A percentile compares a stretch with the other conserved stretches of the same genome.
Evolutionary conservation across 2,888 invertebrate species (phyloP).

Genomic region (Eudasyphora cyanicolor): DNA sequence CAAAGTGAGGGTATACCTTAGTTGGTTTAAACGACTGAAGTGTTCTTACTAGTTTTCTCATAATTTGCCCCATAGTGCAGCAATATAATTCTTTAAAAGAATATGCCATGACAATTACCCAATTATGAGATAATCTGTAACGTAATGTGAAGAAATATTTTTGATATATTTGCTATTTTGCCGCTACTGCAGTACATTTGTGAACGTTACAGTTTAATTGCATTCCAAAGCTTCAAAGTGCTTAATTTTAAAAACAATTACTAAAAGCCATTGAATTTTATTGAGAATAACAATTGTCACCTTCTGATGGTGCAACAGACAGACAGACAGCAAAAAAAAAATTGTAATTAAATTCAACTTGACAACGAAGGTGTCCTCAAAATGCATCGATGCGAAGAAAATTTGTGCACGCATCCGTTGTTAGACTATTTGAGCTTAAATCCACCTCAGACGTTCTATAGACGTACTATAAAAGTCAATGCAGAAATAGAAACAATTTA

Average conservation of each 20-base stretch:
- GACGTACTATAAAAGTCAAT: conserved; percentile 57
- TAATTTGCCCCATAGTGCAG: too few relatives aligned
- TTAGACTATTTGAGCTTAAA: background rate
- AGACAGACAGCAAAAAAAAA: conserved; percentile 45
- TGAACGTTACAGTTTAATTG: background rate
- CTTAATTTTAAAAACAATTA: background rate
- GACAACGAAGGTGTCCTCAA: conserved; percentile 66
- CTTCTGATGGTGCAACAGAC: conserved; percentile 23
- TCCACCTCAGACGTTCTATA: too few relatives aligned
- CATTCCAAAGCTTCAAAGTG: background rate
- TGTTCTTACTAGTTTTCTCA: too few relatives aligned
- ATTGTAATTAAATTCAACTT: conserved; percentile 36
- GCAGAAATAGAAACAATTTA: background rate
- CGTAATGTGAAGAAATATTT: background rate
- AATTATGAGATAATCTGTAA: background rate
- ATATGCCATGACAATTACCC: background rate
- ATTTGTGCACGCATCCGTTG: conserved; percentile 66
- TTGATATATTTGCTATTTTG: background rate
- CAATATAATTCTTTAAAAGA: background rate
- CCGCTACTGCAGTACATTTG: too few relatives aligned
- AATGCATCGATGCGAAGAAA: conserved; percentile 71
- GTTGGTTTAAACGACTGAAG: too few relatives aligned
- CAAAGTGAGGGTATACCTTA: too few relatives aligned
- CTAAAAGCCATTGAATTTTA: conserved; percentile 50
- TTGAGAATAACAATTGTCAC: conserved; percentile 47